These are phyloP conservation scores for Lagocephalus sceleratus DNA, from an alignment of 2,797 vertebrate genomes.

Conservation along the genomic window DNA sequence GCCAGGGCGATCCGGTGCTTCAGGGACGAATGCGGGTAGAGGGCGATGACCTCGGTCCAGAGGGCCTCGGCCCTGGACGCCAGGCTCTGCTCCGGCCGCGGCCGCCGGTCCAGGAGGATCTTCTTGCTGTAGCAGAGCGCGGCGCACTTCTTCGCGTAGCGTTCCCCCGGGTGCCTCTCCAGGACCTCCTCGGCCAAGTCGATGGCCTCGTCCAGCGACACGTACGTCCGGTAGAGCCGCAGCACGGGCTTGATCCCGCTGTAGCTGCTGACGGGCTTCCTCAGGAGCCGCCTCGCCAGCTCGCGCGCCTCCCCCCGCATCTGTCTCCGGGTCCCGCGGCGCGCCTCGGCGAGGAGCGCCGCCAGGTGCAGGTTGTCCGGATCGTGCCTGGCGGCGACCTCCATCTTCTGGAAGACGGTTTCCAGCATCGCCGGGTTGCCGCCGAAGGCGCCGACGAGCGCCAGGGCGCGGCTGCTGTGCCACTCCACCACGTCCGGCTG, in stretches of 20 bases:
- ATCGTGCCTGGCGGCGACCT: neutral
- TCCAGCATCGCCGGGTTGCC: neutral
- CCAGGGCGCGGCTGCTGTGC: neutral
- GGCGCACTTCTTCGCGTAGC: constrained; percentile 43
- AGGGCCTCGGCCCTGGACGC: constrained; percentile 32
- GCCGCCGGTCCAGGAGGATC: accelerated
- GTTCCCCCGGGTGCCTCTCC: constrained; percentile 30
- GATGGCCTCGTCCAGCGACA: constrained; percentile 33
- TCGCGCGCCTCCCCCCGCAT: constrained; percentile 13
- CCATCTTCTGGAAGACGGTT: neutral
- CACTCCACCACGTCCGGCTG: constrained; percentile 6
- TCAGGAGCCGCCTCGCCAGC: constrained; percentile 31
- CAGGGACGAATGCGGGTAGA: constrained; percentile 26
- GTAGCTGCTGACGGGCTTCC: constrained; percentile 41
- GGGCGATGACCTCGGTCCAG: constrained; percentile 27
- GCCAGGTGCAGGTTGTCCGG: constrained; percentile 36
- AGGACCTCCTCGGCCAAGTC: constrained; percentile 44
- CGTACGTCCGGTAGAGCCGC: neutral
- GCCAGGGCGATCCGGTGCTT: neutral
- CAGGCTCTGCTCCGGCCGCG: neutral
- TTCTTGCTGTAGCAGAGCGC: constrained; percentile 50
- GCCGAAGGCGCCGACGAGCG: neutral
- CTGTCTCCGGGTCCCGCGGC: neutral
- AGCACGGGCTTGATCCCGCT: constrained; percentile 41
- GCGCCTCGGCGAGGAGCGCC: constrained; percentile 6